Base-by-base conservation (phyloP, 2,888 invertebrate species). In the Cryptops parisi region DNA sequence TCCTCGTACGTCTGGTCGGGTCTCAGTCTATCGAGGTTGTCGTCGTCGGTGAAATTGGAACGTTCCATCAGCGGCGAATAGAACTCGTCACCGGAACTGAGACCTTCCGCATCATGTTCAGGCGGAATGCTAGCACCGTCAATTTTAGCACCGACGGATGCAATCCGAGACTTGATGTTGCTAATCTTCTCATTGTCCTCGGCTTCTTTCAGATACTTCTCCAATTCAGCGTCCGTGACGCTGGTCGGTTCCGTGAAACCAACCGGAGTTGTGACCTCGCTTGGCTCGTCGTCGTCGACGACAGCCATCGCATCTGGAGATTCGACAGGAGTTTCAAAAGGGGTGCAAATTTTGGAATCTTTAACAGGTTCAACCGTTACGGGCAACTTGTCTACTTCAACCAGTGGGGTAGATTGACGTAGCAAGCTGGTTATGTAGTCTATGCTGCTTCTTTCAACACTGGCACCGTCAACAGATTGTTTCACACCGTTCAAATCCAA, bases 141-240 rank as follows among this genome's bases (percentile, higher is more conserved):
- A 9, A 33, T 33, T n/a, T n/a, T n/a, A n/a, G n/a, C n/a, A n/a
- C n/a, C n/a, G 15, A 33, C 33, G 15, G 33, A 33, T 33, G 9
- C 15, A n/a, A 6, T 19, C 12, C 6, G 9, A 21, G 5, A 6
- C 43, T 12, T 22, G 23, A 27, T n/a, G 24, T 19, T 33, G 41
- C 3, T 33, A 19, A 44, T 17, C 33, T 62, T 62, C 48, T 70
- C 69, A 40, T 68, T 66, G 9, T 68, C 67, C 49, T 72, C 72
- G 21, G 72, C 60, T 54, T 71, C 68, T 9, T 68, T 65, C 27
- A 72, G 62, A 40, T 48, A 53, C n/a, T 50, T 50, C 27, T 55
- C 55, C 24, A 55, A 40, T 19, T 55, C 67, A 9, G 60, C 60
- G 45, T 70, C 70, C 59, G 69, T 67, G 12, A 70, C 55, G 52